phyloP scores from a whole-genome alignment of 2,797 vertebrate species.

The Xyrichtys novacula region DNA sequence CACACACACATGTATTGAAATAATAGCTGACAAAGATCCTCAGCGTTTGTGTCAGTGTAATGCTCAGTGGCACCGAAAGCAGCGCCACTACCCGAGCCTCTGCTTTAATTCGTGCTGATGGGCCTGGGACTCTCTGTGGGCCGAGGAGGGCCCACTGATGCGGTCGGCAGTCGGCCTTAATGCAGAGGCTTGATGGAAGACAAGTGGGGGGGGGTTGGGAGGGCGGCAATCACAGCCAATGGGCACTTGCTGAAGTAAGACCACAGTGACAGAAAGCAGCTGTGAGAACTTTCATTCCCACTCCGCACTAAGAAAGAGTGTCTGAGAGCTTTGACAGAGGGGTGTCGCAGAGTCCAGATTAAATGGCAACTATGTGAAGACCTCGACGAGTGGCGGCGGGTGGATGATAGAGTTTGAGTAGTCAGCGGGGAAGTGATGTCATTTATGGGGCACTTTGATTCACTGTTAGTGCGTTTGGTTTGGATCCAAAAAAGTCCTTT shows the following conservation, averaged over 20 bases:
- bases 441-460: constrained; percentile 51
- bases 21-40: constrained; percentile 87
- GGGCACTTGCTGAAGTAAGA: constrained; percentile 78
- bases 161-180: constrained; percentile 76
- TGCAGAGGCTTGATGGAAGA: constrained; percentile 76
- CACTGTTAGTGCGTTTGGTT: constrained; percentile 19
- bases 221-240: constrained; percentile 64
- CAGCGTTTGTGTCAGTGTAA: constrained; percentile 81
- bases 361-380: constrained; percentile 72
- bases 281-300: constrained; percentile 80
- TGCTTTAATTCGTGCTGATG: constrained; percentile 81
- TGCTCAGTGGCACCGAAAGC: constrained; percentile 84
- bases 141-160: constrained; percentile 73
- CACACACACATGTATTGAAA: constrained; percentile 82
- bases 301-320: constrained; percentile 64
- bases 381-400: constrained; percentile 56
- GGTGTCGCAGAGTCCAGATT: constrained; percentile 70
- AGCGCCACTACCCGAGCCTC: constrained; percentile 75
- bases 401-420: constrained; percentile 33
- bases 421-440: constrained; percentile 54
- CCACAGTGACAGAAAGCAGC: constrained; percentile 82
- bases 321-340: constrained; percentile 75
- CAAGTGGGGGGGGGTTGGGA: constrained; percentile 43
- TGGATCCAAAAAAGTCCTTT: constrained; percentile 16
- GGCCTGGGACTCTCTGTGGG: constrained; percentile 79